Conservation (phyloP, 2,113 vertebrate genomes). For the Danionella cerebrum region DNA sequence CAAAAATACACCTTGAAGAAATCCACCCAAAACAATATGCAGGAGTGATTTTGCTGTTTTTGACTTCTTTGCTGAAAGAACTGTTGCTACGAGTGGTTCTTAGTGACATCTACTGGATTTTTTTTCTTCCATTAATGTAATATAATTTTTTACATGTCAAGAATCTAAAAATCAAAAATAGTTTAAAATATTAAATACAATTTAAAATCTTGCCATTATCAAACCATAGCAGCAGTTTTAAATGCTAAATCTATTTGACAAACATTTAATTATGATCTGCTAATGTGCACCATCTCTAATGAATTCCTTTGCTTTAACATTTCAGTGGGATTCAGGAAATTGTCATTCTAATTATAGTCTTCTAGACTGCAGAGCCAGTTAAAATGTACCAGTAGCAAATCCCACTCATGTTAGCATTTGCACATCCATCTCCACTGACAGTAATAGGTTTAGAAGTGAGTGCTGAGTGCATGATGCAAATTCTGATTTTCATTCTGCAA, state of each 20-base stretch:
- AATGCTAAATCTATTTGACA: background rate
- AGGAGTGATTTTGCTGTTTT: too few species aligned
- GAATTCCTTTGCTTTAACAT: background rate
- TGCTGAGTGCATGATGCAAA: background rate
- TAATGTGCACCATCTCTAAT: background rate
- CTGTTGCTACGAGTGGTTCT: too few species aligned
- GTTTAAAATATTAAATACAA: background rate
- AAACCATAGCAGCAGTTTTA: background rate
- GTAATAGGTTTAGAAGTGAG: slow-evolving; percentile 16
- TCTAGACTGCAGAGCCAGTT: background rate
- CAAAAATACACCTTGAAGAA: too few species aligned
- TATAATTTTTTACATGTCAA: too few species aligned
- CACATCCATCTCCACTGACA: slow-evolving; percentile 5
- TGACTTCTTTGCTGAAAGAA: too few species aligned
- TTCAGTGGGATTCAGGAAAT: slow-evolving; percentile 9
- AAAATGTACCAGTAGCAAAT: slow-evolving; percentile 4
- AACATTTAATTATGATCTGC: slow-evolving; percentile 5
- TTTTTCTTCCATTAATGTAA: too few species aligned
- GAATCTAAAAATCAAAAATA: too few species aligned
- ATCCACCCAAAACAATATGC: too few species aligned
- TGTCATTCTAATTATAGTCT: slow-evolving; percentile 8
- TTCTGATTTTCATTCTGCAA: background rate
- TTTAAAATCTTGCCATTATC: background rate
- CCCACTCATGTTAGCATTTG: background rate
- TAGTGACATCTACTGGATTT: too few species aligned